Percentiles rank a stretch among this genome's conserved stretches.
These are phyloP conservation scores for Elaphurus davidianus DNA, from an alignment of 2,113 vertebrate genomes.

Conservation along the genomic window DNA sequence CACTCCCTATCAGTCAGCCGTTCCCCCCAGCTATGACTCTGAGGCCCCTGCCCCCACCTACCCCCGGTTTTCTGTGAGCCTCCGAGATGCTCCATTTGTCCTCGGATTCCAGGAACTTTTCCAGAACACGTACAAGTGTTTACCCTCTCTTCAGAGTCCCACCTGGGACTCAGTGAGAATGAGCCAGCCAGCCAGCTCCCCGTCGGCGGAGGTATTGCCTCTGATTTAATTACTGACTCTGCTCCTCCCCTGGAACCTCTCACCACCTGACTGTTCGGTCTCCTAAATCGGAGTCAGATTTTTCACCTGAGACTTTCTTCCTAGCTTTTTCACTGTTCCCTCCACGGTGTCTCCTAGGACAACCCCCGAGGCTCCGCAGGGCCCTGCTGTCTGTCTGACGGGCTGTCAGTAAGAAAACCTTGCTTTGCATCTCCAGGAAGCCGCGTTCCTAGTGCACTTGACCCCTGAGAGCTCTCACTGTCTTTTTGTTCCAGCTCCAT, in stretches of 20 bases:
- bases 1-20: accelerated
- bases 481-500: no score
- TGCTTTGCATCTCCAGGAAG: background rate
- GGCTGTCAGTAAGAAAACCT: background rate
- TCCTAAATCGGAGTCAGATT: background rate
- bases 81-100: background rate
- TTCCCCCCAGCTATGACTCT: no score
- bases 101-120: background rate
- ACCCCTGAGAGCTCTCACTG: background rate
- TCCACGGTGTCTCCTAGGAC: background rate
- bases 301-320: background rate
- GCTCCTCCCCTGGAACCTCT: no score
- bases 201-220: accelerated
- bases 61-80: background rate
- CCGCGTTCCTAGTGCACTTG: accelerated
- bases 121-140: background rate
- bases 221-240: background rate
- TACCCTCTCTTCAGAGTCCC: background rate
- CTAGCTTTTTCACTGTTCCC: background rate
- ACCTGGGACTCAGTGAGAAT: background rate
- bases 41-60: accelerated
- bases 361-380: accelerated
- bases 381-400: accelerated
- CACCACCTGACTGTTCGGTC: accelerated
- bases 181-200: background rate